Percentiles rank a stretch among this genome's conserved stretches.
Conservation (phyloP, 2,113 vertebrate species). For the Dunckerocampus dactyliophorus region DNA sequence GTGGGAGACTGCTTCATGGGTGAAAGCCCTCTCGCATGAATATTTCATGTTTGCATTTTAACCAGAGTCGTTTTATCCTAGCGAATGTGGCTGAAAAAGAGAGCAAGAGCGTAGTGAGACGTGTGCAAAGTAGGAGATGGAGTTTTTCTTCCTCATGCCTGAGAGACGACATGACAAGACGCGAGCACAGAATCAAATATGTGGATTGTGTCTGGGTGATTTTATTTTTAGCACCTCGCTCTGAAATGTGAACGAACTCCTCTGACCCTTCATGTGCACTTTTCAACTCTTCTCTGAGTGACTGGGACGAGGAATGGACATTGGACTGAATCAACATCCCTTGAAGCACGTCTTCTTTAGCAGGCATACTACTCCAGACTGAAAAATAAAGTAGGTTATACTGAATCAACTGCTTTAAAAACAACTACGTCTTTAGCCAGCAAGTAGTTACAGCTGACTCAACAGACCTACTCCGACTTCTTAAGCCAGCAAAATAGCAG, state of each 20-base stretch:
- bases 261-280: too few relatives aligned
- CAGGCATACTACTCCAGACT: background rate
- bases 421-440: too few relatives aligned
- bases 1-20: constrained; percentile 57
- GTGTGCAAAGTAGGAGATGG: constrained; percentile 52
- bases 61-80: constrained; percentile 67
- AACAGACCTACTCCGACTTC: too few relatives aligned
- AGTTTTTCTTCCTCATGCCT: constrained; percentile 55
- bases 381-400: too few relatives aligned
- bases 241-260: background rate
- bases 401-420: too few relatives aligned
- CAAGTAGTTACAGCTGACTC: too few relatives aligned
- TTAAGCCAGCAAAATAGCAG: too few relatives aligned
- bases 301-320: too few relatives aligned
- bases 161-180: constrained; percentile 30
- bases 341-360: background rate
- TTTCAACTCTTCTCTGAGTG: too few relatives aligned
- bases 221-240: constrained; percentile 29
- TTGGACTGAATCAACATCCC: background rate
- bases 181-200: constrained; percentile 55
- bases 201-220: constrained; percentile 55
- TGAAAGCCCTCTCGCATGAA: constrained; percentile 69
- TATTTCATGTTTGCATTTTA: constrained; percentile 73
- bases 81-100: constrained; percentile 57
- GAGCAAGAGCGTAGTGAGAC: constrained; percentile 43